Base-by-base conservation (phyloP, 2,113 vertebrate species). In the Rhadina sibilatrix region DNA sequence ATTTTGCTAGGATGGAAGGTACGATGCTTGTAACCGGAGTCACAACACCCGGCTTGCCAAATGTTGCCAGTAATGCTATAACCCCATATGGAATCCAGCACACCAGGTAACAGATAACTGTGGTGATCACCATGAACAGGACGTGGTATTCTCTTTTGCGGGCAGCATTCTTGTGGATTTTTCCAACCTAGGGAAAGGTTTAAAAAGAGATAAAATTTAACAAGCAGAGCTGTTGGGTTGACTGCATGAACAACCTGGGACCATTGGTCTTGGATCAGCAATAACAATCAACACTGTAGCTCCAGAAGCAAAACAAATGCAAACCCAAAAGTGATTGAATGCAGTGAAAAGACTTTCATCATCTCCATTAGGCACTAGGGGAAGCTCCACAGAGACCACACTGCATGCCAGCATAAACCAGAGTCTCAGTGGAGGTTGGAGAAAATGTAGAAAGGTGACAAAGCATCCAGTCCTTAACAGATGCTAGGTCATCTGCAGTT, bases 11-110 rank as follows among this genome's bases (percentile, higher is more conserved):
- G 28, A 99, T 97, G 9, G 98, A 98, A 25, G 98, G 98, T 47
- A 99, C 96, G 84, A 98, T 86, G 47, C 98, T 98, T 75, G 98
- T 98, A 63, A 98, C 97, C 3, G 98, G 98, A 28, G 98, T 98
- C 37, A 99, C 98, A 82, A 95, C 96, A 94, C 98, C 97, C 4
- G 98, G 98, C 7, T 95, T 98, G 33, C 98, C 98, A 79, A 99
- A 99, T 1, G 98, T 98, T 20, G 98, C 98, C 96, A 99, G 97
- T 86, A 99, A 94, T 70, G 98, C 98, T 94, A 98, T 97, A 31
- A 98, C 95, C 24, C 98, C 98, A 15, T 98, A 99, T 5, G 98
- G 98, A 96, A 98, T 98, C 98, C 98, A 99, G 71, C 98, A 99
- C 89, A 99, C 49, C 37, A 98, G 71, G 22, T 98, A 99, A 85